Conservation (phyloP, 92 coral and sea anemone genomes). For the Micromussa lordhowensis region DNA sequence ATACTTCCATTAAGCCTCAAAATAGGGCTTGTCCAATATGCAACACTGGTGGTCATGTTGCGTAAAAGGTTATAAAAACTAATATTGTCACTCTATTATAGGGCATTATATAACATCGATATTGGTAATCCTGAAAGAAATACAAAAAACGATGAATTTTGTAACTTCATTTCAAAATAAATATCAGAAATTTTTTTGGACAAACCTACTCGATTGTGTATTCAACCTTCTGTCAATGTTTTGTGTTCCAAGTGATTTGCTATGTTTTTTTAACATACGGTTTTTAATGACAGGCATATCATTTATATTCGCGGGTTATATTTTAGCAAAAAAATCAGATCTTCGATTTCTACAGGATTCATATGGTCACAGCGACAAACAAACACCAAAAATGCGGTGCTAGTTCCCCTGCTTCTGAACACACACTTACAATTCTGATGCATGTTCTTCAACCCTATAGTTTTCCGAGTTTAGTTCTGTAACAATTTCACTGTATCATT, state of each 20-base stretch:
- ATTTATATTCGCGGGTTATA: no score
- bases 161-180: not conserved
- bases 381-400: no score
- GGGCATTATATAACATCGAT: not conserved
- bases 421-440: not conserved
- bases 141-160: not conserved
- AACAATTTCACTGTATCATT: not conserved
- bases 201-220: not conserved
- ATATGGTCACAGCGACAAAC: not conserved
- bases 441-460: not conserved
- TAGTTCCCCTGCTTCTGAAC: not conserved
- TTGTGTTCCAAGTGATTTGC: not conserved
- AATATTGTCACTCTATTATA: not conserved
- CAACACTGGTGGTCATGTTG: not conserved
- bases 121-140: not conserved
- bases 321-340: not conserved
- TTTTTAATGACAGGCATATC: not conserved
- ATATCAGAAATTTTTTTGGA: not conserved
- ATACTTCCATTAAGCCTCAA: not conserved
- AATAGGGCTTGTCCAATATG: not conserved
- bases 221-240: not conserved
- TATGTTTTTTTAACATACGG: not conserved
- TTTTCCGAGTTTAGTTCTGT: not conserved
- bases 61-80: not conserved
- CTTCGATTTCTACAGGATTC: not conserved